Base-by-base conservation (phyloP, 30 jellyfish, hydroid and myxozoan genomes). In the Rhopilema esculentum region DNA sequence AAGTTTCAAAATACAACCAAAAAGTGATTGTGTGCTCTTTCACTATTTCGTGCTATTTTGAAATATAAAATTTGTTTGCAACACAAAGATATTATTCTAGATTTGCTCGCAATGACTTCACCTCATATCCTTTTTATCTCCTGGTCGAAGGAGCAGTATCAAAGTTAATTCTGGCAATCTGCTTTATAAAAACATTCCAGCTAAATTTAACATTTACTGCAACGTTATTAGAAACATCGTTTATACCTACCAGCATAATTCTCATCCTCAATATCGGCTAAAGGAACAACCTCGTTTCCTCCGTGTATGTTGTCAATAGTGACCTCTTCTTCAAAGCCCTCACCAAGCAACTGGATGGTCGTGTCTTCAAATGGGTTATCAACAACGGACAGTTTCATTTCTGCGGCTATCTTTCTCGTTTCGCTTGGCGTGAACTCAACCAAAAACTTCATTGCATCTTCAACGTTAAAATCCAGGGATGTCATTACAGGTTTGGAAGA, bases 291-390 rank as follows among this genome's bases (percentile, higher is more conserved):
- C 21, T 76, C 77, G 32, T 62, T 52, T n/a, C 77, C 83, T 0
- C 91, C 89, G 70, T 89, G 96, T n/a, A 94, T 94, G 64, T 94
- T 94, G 51, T 94, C 98, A 28, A 94, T 65, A 12, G 98, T 94
- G 24, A 94, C 82, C 53, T 89, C 97, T 48, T 94, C 97, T 63
- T 69, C 86, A 66, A 83, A 94, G 0, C 97, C 97, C 69, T 94
- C 98, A 17, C 98, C 98, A 25, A 94, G 83, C 0, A 94, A 74
- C 70, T 94, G 95, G 1, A 94, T 89, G 26, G 79, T 64, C 17
- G 91, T 80, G 75, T 94, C 97, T 75, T 94, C 98, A 70, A 87
- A 94, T 0, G 98, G 98, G 67, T 94, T 94, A 73, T 94, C 97
- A 27, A 82, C 95, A 65, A 94, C 97, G 16, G 96, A 80, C 30